Conservation (phyloP, 2,113 vertebrate species). For the Mola mola region DNA sequence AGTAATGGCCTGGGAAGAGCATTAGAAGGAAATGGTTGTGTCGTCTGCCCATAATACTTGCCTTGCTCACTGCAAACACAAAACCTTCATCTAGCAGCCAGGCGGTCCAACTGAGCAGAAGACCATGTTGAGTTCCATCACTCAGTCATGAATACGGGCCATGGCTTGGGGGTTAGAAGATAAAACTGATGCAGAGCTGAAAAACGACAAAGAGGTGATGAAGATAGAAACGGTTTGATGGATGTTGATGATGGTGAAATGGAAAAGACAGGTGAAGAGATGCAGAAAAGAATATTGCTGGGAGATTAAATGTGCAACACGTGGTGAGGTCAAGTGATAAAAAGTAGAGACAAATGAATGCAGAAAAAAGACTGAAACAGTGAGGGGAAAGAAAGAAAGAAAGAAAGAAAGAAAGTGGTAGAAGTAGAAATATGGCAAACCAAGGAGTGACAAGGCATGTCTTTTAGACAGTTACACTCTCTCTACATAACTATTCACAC, state of each 20-base stretch:
- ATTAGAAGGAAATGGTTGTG: slow-evolving; percentile 32
- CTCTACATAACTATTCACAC: neutral
- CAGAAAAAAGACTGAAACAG: slow-evolving; percentile 17
- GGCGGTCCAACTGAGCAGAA: slow-evolving; percentile 13
- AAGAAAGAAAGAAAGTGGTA: slow-evolving; percentile 8
- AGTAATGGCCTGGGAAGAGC: slow-evolving; percentile 63
- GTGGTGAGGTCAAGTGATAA: slow-evolving; percentile 2
- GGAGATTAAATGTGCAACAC: slow-evolving; percentile 24
- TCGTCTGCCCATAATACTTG: slow-evolving; percentile 12
- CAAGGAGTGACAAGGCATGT: slow-evolving; percentile 26
- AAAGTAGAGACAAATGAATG: slow-evolving; percentile 16
- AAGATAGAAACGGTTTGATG: slow-evolving; percentile 10
- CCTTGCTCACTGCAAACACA: slow-evolving; percentile 14
- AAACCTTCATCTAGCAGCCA: slow-evolving; percentile 22
- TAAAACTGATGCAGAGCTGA: slow-evolving; percentile 3
- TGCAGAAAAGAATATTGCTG: slow-evolving; percentile 24
- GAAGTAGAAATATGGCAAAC: slow-evolving; percentile 6
- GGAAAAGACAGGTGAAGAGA: slow-evolving; percentile 17
- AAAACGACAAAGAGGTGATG: slow-evolving; percentile 2
- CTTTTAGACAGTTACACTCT: slow-evolving; percentile 16
- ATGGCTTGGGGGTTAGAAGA: neutral
- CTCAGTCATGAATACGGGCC: slow-evolving; percentile 7
- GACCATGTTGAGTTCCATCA: slow-evolving; percentile 20
- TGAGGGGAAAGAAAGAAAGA: slow-evolving; percentile 8
- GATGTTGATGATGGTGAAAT: slow-evolving; percentile 24